Base-by-base conservation (phyloP, 92 coral and sea anemone genomes). In the Micromussa lordhowensis region DNA sequence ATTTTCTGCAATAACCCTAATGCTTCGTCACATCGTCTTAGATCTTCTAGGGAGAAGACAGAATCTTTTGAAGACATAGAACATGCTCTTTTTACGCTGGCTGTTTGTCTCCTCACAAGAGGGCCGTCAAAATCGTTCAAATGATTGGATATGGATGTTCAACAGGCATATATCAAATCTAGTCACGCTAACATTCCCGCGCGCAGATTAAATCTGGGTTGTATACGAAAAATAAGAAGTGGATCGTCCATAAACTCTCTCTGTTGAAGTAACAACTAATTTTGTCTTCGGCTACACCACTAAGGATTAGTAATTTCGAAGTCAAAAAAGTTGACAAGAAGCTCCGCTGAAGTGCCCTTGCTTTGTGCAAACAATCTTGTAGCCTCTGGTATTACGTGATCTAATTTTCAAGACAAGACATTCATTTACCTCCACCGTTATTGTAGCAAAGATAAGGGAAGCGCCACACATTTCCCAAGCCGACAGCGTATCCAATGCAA, bases 401-500 rank as follows among this genome's bases (percentile, higher is more conserved):
- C 51, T 49, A 57, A 34, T 54, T 84, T 73, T 57, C 57, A 29
- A 29, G 28, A 38, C 22, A 29, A 30, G 51, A 13, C 53, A 73
- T 28, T 32, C 18, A 81, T 71, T 86, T 74, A 90, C 93, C 93
- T 90, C 93, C 93, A 21, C 93, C 93, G 82, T 90, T 90, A 73
- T 54, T 74, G 71, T 85, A 90, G 29, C 93, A 90, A 63, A 90
- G 82, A 74, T 90, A 90, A 28, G 93, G 93, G 72, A 90, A 90
- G 16, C 92, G 84, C 92, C 92, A 89, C 12, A 89, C 92, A 34
- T 89, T 89, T 15, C 92, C 92, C 77, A 89, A 83, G 24, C 92
- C 92, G 35, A 89, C 92, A 16, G 92, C 92, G 77, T 89, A 89
- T 26, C 92, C 93, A 59, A 90, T 86, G 35, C 93, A 90, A 31